Percentiles rank a stretch among this genome's conserved stretches.
phyloP scores from a whole-genome alignment of 2,113 vertebrate genomes.

The human (Homo sapiens) region DNA sequence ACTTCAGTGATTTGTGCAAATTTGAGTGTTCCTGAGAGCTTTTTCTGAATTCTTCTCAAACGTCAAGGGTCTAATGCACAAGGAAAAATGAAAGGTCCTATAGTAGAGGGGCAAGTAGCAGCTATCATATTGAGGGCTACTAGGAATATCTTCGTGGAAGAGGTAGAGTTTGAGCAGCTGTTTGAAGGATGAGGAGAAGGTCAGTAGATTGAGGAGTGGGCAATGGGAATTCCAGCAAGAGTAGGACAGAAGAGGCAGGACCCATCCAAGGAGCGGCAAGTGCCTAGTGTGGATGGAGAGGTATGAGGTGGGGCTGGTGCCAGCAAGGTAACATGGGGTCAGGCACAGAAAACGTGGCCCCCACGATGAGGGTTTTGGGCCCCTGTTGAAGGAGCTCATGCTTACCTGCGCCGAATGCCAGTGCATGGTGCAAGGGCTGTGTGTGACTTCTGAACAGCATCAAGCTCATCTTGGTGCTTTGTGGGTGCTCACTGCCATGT shows the following conservation, averaged over 20 bases:
- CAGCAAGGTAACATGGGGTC: background rate
- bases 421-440: background rate
- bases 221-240: background rate
- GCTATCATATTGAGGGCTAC: accelerated
- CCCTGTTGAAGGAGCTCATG: background rate
- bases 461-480: background rate
- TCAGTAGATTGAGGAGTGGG: background rate
- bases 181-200: background rate
- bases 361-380: accelerated
- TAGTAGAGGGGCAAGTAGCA: background rate
- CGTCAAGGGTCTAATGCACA: accelerated
- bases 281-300: background rate
- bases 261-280: background rate
- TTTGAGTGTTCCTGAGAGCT: background rate
- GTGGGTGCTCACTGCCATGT: background rate
- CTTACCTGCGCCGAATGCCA: background rate
- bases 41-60: background rate
- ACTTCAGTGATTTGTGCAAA: background rate
- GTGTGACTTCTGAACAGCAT: background rate
- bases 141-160: background rate
- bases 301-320: background rate
- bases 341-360: background rate
- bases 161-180: background rate
- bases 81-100: background rate
- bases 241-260: no score